Percentiles rank a stretch among this genome's conserved stretches.
phyloP scores from a whole-genome alignment of 2,113 vertebrate species.

The Glaucomys volans region DNA sequence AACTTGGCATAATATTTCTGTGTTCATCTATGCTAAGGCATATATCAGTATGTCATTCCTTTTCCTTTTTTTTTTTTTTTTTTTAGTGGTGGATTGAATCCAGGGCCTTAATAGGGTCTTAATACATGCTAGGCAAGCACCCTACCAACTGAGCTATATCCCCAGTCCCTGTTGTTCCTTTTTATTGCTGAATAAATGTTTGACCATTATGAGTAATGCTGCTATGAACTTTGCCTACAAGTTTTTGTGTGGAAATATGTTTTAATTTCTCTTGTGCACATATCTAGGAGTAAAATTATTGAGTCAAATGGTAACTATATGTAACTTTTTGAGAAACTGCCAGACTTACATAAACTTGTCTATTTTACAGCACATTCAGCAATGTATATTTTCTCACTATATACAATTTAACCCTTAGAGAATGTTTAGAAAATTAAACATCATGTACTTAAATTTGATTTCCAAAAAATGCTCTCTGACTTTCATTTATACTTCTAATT shows the following conservation, averaged over 20 bases:
- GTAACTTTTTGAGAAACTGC: not conserved
- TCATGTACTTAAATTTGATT: not conserved
- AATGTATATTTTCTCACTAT: not conserved
- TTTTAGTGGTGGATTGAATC: too few species aligned
- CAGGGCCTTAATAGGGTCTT: too few species aligned
- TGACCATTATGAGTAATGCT: not conserved
- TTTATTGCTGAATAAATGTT: not conserved
- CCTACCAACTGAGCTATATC: too few species aligned
- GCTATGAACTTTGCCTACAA: not conserved
- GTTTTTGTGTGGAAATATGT: conserved; percentile 2
- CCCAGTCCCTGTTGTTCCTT: not conserved
- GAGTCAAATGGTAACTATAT: not conserved
- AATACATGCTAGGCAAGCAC: too few species aligned
- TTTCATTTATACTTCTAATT: conserved; percentile 39
- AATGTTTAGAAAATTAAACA: not conserved
- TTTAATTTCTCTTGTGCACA: conserved; percentile 15
- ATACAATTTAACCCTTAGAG: conserved; percentile 3
- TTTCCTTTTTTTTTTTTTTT: too few species aligned
- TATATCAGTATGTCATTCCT: not conserved
- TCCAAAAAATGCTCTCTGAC: not conserved
- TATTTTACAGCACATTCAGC: not conserved
- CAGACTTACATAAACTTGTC: not conserved
- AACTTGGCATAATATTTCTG: not conserved
- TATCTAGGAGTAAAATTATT: not conserved
- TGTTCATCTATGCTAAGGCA: not conserved